Base-by-base conservation (phyloP, 2,888 invertebrate genomes). In the Hypena proboscidalis region DNA sequence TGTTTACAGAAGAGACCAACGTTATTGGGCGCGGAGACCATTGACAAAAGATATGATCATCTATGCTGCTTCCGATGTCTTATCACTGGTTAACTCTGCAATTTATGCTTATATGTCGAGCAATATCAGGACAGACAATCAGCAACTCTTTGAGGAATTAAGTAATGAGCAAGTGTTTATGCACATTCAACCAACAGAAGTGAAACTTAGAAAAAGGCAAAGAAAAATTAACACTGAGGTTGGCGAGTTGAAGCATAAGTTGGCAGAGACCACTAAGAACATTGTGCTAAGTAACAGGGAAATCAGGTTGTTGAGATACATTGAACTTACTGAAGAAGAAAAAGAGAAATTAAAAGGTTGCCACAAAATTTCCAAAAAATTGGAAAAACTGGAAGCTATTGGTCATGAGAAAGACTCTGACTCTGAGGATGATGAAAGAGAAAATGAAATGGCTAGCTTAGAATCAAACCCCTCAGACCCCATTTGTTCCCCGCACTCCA, bases 171-270 rank as follows among this genome's bases (percentile, higher is more conserved):
- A 98, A 85, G 93, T 95, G 31, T 93, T 94, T 71, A 94, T 96
- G 93, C 95, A 96, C 67, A 97, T 98, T 69, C 94, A 95, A 66
- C 96, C 97, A 1, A 94, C 94, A 45, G 95, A 96, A 73, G 97
- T 98, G 0, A 97, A 97, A 84, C 91, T 95, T 63, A 94, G 96
- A 42, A 97, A 98, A 78, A 94, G 97, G 55, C 96, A 97, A 80
- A 93, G 98, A 41, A 98, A 98, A 92, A 95, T 97, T 8, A 97
- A 97, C 77, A 96, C 96, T 5, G 98, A 98, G 88, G 95, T 98
- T 1, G 92, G 94, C n/a, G 97, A 97, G 80, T 89, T 98, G 36
- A 94, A 96, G 70, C 92, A 92, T 31, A 97, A 97, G 86, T 88
- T 98, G 69, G 93, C 95, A 35, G 95, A 95, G 76, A 94, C 95